phyloP scores from a whole-genome alignment of 2,888 invertebrate genomes.

The Dusona sp. region DNA sequence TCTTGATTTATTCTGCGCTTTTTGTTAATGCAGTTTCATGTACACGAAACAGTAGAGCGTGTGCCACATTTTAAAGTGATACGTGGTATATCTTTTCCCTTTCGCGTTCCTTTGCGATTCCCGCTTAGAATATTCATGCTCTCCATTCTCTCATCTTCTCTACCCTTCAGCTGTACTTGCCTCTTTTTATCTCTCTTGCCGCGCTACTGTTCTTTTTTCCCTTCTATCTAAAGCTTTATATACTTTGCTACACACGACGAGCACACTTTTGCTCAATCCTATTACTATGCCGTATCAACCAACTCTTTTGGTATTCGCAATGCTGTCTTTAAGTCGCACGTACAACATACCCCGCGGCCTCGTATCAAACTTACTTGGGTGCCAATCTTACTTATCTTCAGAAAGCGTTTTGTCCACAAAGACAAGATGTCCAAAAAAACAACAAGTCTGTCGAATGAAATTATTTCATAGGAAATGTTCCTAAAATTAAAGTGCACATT shows the following conservation, averaged over 20 bases:
- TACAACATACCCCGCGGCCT: conserved; percentile 17
- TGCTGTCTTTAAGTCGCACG: conserved; percentile 29
- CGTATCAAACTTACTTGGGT: conserved; percentile 16
- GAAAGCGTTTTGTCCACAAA: not conserved
- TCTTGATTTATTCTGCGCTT: not conserved
- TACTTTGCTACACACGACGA: not conserved
- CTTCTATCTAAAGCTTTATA: conserved; percentile 14
- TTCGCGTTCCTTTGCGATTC: conserved; percentile 38
- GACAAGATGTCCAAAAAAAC: not conserved
- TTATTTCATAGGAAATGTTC: not conserved
- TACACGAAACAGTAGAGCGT: conserved; percentile 53
- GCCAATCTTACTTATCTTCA: conserved; percentile 26
- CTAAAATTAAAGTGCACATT: not conserved
- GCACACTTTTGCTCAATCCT: conserved; percentile 57
- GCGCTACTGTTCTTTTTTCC: not conserved
- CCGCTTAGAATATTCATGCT: conserved; percentile 67
- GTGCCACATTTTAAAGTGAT: conserved; percentile 47
- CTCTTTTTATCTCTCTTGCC: conserved; percentile 27
- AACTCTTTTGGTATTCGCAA: conserved; percentile 51
- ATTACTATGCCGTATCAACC: conserved; percentile 46
- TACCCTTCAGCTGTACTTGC: conserved; percentile 22
- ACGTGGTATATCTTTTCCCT: conserved; percentile 26
- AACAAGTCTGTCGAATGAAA: not conserved
- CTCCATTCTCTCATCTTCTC: conserved; percentile 57
- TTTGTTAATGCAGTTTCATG: not conserved